Base-by-base conservation (phyloP, 1,140 invertebrate genomes). In the Andrena cerasifolii region DNA sequence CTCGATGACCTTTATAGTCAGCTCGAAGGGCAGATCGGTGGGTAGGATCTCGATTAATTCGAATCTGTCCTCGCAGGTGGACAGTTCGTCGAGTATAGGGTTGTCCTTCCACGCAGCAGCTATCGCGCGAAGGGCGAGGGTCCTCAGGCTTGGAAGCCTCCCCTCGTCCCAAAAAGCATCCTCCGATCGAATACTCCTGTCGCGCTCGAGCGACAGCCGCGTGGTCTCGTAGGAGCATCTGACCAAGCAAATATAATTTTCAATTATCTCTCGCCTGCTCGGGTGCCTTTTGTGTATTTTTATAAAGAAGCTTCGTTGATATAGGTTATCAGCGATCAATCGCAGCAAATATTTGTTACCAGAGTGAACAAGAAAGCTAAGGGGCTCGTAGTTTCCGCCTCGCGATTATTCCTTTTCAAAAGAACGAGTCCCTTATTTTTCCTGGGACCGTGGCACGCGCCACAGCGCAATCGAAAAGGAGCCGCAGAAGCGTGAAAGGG, bases 41-140 rank as follows among this genome's bases (percentile, higher is more conserved):
- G 91, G 87, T 36, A 93, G 73, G 18, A 88, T 87, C 88, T 93
- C 92, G 26, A 91, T 75, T 10, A 93, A 61, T 18, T 78, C 33
- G 51, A 91, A 85, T 36, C 79, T 85, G 62, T 93, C 90, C 0
- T 65, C 85, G 18, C 68, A 76, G 0, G 88, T 91, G 31, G 89
- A 85, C 26, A 93, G 59, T 21, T 89, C 79, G 4, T 91, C 84
- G 28, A 92, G 75, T 73, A 92, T 65, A 10, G 89, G 89, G 81
- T 85, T 86, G n/a, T 79, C 53, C 14, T 68, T 47, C 91, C 91
- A 92, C 1, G 59, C 47, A 5, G 76, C 65, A 10, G 85, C 87
- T 63, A 92, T 82, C 12, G 80, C 83, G 28, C 58, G 71, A 7
- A 92, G 61, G 0, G 90, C 86, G 7, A 90, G 86, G 26, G 68